phyloP scores from a whole-genome alignment of 2,797 vertebrate species.

The Sebastes itinus region DNA sequence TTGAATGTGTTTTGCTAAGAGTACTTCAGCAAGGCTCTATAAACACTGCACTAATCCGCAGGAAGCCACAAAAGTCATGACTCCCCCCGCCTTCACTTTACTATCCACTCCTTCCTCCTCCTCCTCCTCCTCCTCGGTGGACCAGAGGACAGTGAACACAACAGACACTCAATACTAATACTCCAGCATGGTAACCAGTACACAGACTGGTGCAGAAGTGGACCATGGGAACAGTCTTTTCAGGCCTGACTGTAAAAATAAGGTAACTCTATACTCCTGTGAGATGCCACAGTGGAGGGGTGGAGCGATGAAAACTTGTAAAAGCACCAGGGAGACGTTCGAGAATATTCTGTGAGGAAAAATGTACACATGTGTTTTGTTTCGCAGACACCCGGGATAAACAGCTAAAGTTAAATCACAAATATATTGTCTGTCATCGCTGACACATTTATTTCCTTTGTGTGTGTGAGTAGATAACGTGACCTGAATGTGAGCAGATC shows the following conservation, averaged over 20 bases:
- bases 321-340: conserved; percentile 1
- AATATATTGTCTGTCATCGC: neutral
- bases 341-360: neutral
- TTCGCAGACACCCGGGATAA: neutral
- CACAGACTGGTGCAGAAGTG: conserved; percentile 32
- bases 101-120: conserved; percentile 24
- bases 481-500: conserved; percentile 35
- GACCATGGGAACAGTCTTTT: conserved; percentile 66
- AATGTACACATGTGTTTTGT: neutral
- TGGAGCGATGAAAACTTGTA: conserved; percentile 34
- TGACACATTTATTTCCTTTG: conserved; percentile 8
- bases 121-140: neutral
- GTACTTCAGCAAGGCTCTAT: conserved; percentile 71
- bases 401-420: neutral
- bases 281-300: conserved; percentile 28
- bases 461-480: neutral
- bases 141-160: conserved; percentile 50
- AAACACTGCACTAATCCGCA: conserved; percentile 79
- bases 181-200: conserved; percentile 14
- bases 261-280: conserved; percentile 59
- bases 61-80: conserved; percentile 75
- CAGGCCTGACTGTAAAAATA: conserved; percentile 61
- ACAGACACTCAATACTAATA: conserved; percentile 50
- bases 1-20: conserved; percentile 70
- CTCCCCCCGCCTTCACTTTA: conserved; percentile 7